Percentiles rank a stretch among this genome's conserved stretches.
These are phyloP conservation scores for Choristoneura fumiferana DNA, from an alignment of 1,140 invertebrate genomes.

Conservation along the genomic window DNA sequence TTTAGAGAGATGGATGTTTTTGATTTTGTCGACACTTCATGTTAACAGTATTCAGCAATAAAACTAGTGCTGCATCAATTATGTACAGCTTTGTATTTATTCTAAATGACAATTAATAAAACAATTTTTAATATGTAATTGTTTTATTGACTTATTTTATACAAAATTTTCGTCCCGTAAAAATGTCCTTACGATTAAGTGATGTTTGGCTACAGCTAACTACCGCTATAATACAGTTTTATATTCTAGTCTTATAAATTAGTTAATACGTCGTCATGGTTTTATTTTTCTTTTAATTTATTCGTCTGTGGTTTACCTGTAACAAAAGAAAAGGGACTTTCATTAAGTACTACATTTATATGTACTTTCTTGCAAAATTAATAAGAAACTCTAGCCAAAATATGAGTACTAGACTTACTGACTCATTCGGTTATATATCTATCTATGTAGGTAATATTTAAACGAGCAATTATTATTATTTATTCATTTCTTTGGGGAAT, in stretches of 20 bases:
- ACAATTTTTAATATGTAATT: slow-evolving; percentile 27
- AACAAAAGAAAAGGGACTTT: slow-evolving; percentile 39
- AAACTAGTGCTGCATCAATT: too few relatives aligned
- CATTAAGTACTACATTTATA: slow-evolving; percentile 2
- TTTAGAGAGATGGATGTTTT: too few relatives aligned
- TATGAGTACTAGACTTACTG: too few relatives aligned
- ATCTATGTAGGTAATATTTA: too few relatives aligned
- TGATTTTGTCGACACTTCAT: too few relatives aligned
- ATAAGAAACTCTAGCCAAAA: too few relatives aligned
- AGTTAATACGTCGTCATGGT: not conserved
- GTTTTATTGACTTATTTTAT: slow-evolving; percentile 10
- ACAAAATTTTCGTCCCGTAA: not conserved
- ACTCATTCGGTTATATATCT: too few relatives aligned
- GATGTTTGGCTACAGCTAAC: slow-evolving; percentile 55
- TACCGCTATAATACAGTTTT: slow-evolving; percentile 37
- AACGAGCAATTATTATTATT: too few relatives aligned
- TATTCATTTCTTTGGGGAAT: too few relatives aligned
- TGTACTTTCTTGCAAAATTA: not conserved
- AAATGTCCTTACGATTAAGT: slow-evolving; percentile 30
- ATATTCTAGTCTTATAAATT: slow-evolving; percentile 3
- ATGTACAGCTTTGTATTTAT: too few relatives aligned
- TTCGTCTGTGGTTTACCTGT: slow-evolving; percentile 68
- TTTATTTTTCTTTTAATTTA: slow-evolving; percentile 63
- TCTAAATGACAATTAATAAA: not conserved
- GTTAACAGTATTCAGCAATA: too few relatives aligned